Evolutionary conservation across 2,797 vertebrate species (phyloP).

Genomic region (Buceros bicornis): DNA sequence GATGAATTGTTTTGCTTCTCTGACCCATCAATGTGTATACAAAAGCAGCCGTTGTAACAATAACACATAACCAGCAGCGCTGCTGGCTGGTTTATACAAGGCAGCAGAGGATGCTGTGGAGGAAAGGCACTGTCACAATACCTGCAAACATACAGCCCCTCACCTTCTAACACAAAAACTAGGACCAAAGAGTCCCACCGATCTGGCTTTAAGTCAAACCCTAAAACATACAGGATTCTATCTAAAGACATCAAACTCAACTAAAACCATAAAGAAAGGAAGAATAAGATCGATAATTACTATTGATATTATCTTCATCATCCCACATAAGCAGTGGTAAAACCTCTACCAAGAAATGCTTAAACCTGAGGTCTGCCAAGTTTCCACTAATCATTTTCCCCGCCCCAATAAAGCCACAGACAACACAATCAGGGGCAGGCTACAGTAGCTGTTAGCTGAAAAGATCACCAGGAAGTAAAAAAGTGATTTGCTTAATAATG

Average conservation of each 20-base stretch:
- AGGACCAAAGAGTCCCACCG: not conserved
- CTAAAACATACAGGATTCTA: not conserved
- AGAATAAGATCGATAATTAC: not conserved
- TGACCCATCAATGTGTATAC: not conserved
- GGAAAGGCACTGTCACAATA: not conserved
- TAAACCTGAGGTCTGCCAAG: not conserved
- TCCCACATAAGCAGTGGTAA: not conserved
- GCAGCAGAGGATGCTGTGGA: not conserved
- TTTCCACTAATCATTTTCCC: not conserved
- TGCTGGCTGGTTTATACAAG: not conserved
- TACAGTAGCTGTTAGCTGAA: not conserved
- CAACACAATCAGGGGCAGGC: not conserved
- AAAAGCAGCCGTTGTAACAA: not conserved
- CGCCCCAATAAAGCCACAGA: not conserved
- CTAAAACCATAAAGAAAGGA: not conserved
- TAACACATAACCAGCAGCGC: accelerated
- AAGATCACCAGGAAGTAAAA: not conserved
- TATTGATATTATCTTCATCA: not conserved
- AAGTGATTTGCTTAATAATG: not conserved
- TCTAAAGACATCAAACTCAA: not conserved
- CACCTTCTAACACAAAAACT: not conserved
- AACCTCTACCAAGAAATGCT: not conserved
- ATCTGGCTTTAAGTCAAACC: not conserved
- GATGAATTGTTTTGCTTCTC: not conserved
- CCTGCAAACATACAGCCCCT: not conserved